These are phyloP conservation scores for Colius striatus DNA, from an alignment of 2,113 vertebrate genomes.

Conservation along the genomic window DNA sequence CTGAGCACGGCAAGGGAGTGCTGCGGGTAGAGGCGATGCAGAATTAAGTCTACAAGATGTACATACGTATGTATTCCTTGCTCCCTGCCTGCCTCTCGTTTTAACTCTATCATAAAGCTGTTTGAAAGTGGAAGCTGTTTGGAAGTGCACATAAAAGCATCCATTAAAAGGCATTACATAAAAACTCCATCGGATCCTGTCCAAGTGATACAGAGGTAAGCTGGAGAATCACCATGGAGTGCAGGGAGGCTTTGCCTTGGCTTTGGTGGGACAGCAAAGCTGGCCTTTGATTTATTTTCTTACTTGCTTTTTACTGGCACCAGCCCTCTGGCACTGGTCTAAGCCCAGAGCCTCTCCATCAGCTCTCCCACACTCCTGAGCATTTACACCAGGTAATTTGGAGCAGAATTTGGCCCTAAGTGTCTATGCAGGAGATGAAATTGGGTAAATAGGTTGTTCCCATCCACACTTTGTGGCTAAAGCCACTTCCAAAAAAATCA, in stretches of 20 bases:
- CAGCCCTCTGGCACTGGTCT: fast-evolving
- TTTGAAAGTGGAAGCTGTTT: neutral
- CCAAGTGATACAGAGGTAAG: neutral
- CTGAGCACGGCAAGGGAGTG: neutral
- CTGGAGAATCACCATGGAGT: neutral
- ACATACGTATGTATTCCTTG: neutral
- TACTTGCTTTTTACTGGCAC: neutral
- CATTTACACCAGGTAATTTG: fast-evolving
- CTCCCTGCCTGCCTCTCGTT: neutral
- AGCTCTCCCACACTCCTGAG: neutral
- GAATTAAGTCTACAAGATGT: neutral
- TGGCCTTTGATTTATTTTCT: neutral
- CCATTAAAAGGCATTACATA: constrained; percentile 2
- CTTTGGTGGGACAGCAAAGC: neutral
- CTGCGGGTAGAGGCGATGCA: neutral
- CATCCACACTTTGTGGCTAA: neutral
- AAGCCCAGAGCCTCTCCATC: neutral
- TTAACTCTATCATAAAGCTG: neutral
- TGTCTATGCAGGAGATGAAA: neutral
- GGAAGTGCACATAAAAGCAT: neutral
- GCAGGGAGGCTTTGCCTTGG: neutral
- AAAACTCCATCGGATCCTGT: neutral
- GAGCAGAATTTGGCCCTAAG: neutral
- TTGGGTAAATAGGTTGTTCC: neutral
- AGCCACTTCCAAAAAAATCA: neutral